Conservation (phyloP, 2,888 invertebrate genomes). For the Brenthis hecate region DNA sequence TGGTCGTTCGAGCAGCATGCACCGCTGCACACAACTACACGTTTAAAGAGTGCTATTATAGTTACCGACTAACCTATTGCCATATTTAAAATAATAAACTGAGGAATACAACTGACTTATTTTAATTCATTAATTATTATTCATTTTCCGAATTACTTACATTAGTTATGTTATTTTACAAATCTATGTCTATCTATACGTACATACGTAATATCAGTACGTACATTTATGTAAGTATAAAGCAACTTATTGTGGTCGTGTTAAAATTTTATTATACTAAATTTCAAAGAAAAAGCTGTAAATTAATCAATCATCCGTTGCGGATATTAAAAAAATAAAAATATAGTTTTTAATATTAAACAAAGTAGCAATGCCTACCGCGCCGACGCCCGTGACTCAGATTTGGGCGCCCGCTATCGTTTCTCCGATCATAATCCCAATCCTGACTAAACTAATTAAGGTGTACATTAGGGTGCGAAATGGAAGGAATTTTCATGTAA, state of each 20-base stretch:
- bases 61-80: slow-evolving; percentile 39
- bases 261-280: neutral
- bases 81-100: slow-evolving; percentile 15
- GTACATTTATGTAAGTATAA: too few species aligned
- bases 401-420: slow-evolving; percentile 64
- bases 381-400: slow-evolving; percentile 65
- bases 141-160: neutral
- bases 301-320: slow-evolving; percentile 23
- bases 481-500: slow-evolving; percentile 57
- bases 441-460: slow-evolving; percentile 66
- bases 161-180: too few species aligned
- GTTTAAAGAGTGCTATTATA: slow-evolving; percentile 22
- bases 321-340: too few species aligned
- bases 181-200: too few species aligned
- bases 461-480: slow-evolving; percentile 66
- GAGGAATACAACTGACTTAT: neutral
- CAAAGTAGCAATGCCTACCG: slow-evolving; percentile 12
- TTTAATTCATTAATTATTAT: neutral
- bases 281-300: neutral
- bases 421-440: slow-evolving; percentile 64
- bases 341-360: neutral
- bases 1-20: slow-evolving; percentile 47
- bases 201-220: too few species aligned
- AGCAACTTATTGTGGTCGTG: too few species aligned
- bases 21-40: slow-evolving; percentile 40